Percentiles rank a stretch among this genome's conserved stretches.
phyloP scores from a whole-genome alignment of 1,140 invertebrate genomes.

The Drosophila pectinifera region DNA sequence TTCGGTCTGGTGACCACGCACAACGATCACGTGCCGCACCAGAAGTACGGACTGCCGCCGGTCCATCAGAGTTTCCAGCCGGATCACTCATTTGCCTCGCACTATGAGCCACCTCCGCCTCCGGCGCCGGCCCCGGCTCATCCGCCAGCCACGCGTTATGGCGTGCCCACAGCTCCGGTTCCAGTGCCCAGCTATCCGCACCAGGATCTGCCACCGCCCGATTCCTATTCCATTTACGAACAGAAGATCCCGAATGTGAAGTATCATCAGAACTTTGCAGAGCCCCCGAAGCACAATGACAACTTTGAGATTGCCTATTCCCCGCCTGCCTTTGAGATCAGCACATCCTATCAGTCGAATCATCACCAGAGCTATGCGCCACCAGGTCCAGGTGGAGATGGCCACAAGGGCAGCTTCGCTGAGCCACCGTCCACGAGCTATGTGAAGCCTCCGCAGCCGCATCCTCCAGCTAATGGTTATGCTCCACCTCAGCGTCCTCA shows the following conservation, averaged over 20 bases:
- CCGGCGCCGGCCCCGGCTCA: constrained; percentile 5
- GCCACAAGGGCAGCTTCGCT: constrained; percentile 1
- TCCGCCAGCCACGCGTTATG: constrained; percentile 38
- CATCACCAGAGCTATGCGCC: constrained; percentile 52
- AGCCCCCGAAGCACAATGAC: constrained; percentile 55
- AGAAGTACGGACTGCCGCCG: constrained; percentile 67
- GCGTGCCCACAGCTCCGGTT: constrained; percentile 38
- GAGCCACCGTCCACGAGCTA: constrained; percentile 35
- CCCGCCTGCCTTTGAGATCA: constrained; percentile 74
- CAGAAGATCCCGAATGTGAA: constrained; percentile 72
- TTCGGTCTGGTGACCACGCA: constrained; percentile 28
- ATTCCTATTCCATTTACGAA: constrained; percentile 69
- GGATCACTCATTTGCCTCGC: constrained; percentile 44
- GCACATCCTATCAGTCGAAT: constrained; percentile 53
- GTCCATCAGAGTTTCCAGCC: constrained; percentile 49
- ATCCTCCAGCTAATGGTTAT: constrained; percentile 8
- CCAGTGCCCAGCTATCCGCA: constrained; percentile 35
- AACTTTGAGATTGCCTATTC: constrained; percentile 75
- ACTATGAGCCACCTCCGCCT: constrained; percentile 46
- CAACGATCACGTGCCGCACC: constrained; percentile 58
- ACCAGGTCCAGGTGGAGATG: not conserved
- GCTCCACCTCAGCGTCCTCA: constrained; percentile 20
- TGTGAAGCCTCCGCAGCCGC: constrained; percentile 14
- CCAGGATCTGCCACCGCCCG: constrained; percentile 26
- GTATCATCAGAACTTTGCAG: constrained; percentile 68